Conservation (phyloP, 2,113 vertebrate genomes). For the Gobiocypris rarus region DNA sequence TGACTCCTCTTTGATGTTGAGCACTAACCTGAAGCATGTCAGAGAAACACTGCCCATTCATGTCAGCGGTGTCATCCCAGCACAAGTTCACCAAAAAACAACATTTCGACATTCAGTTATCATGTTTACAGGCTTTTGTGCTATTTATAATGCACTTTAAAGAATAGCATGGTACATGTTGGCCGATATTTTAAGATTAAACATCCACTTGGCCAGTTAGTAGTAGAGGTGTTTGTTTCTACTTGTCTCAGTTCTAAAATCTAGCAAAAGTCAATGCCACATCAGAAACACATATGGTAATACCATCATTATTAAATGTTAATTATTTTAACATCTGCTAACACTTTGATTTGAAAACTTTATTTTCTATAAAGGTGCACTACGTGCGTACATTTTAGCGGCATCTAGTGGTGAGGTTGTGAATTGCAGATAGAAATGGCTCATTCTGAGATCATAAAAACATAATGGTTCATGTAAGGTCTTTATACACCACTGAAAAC, state of each 20-base stretch:
- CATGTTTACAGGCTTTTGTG: background rate
- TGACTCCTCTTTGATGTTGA: constrained; percentile 39
- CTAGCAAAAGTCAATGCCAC: background rate
- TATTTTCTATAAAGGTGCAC: background rate
- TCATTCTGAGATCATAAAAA: no score
- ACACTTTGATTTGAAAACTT: background rate
- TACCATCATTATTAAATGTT: background rate
- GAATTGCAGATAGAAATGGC: no score
- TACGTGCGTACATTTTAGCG: no score
- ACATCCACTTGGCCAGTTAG: no score
- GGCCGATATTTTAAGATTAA: no score
- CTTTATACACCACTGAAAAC: no score
- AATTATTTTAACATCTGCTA: background rate
- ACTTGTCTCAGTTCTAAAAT: background rate
- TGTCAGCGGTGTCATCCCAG: constrained; percentile 68
- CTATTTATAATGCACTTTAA: no score
- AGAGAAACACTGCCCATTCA: constrained; percentile 8
- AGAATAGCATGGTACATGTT: no score
- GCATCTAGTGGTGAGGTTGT: no score
- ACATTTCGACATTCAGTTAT: background rate
- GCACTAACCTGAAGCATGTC: constrained; percentile 37
- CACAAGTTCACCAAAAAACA: constrained; percentile 24
- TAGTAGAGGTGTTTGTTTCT: no score
- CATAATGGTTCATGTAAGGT: no score
- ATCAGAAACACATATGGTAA: no score